These are phyloP conservation scores for Neosalanx taihuensis DNA, from an alignment of 2,797 vertebrate species.

Conservation along the genomic window DNA sequence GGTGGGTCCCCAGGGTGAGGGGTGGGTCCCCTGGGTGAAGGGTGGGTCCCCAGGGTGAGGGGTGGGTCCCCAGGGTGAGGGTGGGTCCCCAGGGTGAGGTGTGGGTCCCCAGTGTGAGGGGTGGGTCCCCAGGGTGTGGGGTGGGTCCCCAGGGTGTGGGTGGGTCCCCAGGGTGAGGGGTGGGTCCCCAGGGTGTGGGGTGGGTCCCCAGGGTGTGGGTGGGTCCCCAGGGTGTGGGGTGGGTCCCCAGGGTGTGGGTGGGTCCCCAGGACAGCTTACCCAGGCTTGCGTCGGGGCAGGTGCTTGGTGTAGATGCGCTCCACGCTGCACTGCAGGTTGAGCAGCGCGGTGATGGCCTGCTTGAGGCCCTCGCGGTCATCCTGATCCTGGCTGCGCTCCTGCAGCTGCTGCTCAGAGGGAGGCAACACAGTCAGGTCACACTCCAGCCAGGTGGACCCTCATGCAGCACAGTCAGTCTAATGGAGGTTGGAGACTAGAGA, in stretches of 20 bases:
- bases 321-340: constrained; percentile 95
- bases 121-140: too few relatives aligned
- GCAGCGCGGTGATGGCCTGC: constrained; percentile 94
- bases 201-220: not conserved
- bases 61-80: too few relatives aligned
- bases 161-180: too few relatives aligned
- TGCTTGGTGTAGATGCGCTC: constrained; percentile 93
- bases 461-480: too few relatives aligned
- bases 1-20: too few relatives aligned
- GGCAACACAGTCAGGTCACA: not conserved
- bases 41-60: too few relatives aligned
- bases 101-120: too few relatives aligned
- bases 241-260: too few relatives aligned
- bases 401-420: constrained; percentile 80
- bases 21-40: not conserved
- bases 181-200: too few relatives aligned
- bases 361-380: constrained; percentile 95
- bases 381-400: constrained; percentile 90
- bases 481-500: not conserved
- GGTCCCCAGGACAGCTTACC: constrained; percentile 64
- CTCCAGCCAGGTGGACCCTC: too few relatives aligned
- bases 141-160: not conserved
- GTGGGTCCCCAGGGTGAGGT: not conserved
- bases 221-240: too few relatives aligned
- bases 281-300: constrained; percentile 87